phyloP scores from a whole-genome alignment of 2,888 invertebrate species.

The Amiota communis region DNA sequence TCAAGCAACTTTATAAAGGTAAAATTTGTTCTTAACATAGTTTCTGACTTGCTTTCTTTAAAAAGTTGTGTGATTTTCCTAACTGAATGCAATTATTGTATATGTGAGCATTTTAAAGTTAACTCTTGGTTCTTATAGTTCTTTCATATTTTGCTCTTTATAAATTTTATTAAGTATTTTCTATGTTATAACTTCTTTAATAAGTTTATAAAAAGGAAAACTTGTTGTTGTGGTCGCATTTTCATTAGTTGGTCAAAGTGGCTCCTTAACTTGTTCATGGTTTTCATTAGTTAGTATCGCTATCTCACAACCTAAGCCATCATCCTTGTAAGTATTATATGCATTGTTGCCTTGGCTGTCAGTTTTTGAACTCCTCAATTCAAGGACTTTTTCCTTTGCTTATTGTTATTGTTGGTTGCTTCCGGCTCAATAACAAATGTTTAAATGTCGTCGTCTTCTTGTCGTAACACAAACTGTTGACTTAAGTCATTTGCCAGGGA shows the following conservation, averaged over 20 bases:
- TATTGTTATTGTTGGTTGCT: constrained; percentile 2
- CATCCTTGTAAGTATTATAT: no score
- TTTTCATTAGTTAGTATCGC: no score
- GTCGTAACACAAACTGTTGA: not conserved
- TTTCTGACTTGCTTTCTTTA: not conserved
- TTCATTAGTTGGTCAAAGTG: no score
- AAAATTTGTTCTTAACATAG: no score
- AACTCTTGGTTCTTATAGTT: not conserved
- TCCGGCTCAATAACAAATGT: constrained; percentile 15
- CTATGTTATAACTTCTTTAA: not conserved
- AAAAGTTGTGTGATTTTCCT: not conserved
- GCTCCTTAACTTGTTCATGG: no score
- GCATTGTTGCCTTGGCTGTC: no score
- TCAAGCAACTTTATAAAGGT: no score
- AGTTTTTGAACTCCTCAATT: no score
- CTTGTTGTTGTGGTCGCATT: no score
- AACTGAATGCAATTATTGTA: not conserved
- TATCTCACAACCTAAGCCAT: no score
- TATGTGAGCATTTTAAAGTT: not conserved
- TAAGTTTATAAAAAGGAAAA: no score
- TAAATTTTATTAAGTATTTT: constrained; percentile 7
- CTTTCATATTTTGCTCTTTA: not conserved
- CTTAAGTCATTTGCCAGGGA: not conserved
- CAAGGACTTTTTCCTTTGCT: not conserved
- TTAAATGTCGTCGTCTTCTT: not conserved